A percentile compares a stretch with the other conserved stretches of the same genome.
These are phyloP conservation scores for Venustaconcha ellipsiformis DNA, from an alignment of 1,140 invertebrate species.

Conservation along the genomic window DNA sequence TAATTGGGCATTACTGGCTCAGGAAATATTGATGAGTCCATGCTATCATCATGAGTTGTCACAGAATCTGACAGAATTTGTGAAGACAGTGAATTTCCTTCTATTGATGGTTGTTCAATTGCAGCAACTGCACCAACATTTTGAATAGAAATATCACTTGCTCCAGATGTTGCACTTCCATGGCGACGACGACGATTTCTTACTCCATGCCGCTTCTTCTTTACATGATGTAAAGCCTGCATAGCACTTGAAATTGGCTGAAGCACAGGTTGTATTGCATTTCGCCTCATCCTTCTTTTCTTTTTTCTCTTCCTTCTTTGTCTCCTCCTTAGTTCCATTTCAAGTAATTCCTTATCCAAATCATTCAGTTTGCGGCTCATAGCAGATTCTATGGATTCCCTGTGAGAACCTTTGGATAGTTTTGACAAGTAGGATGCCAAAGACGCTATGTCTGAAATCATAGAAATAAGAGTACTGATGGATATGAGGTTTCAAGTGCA, in stretches of 20 bases:
- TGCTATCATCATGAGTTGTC: slow-evolving; percentile 12
- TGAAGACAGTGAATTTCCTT: slow-evolving; percentile 3
- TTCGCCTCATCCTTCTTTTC: slow-evolving; percentile 13
- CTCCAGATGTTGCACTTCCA: slow-evolving; percentile 19
- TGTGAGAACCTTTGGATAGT: slow-evolving; percentile 12
- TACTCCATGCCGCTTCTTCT: slow-evolving; percentile 4
- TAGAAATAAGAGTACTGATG: background rate
- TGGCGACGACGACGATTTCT: background rate
- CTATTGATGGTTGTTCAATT: too few relatives aligned
- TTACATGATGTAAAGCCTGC: slow-evolving; percentile 3
- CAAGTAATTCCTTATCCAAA: slow-evolving; percentile 25
- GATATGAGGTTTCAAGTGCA: too few relatives aligned
- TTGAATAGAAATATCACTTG: slow-evolving; percentile 4
- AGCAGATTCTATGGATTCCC: slow-evolving; percentile 24
- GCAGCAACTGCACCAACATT: background rate
- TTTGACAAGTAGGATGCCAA: slow-evolving; percentile 1
- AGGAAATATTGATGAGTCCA: slow-evolving; percentile 8
- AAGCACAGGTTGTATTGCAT: slow-evolving; percentile 22
- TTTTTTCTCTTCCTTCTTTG: slow-evolving; percentile 16
- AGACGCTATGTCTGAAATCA: slow-evolving; percentile 21
- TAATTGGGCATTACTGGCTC: slow-evolving; percentile 19
- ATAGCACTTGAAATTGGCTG: slow-evolving; percentile 28
- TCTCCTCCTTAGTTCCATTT: slow-evolving; percentile 20
- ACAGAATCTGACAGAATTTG: slow-evolving; percentile 26
- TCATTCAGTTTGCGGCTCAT: slow-evolving; percentile 34